phyloP scores from a whole-genome alignment of 1,140 invertebrate genomes.

The Coptotermes formosanus region DNA sequence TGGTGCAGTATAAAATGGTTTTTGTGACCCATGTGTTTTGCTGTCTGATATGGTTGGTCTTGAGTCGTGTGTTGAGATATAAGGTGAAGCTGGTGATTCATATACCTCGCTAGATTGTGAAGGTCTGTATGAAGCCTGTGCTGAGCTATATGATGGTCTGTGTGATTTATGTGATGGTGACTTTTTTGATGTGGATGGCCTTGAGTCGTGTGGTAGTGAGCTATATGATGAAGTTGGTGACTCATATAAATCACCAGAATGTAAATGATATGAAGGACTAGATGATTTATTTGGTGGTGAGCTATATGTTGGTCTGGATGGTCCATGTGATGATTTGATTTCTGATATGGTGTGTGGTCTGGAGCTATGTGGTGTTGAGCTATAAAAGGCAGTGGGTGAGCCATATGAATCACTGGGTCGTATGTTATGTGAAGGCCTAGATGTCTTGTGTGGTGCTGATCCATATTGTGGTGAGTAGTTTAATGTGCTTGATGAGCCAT shows the following conservation, averaged over 20 bases:
- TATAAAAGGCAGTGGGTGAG: neutral
- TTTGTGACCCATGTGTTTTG: neutral
- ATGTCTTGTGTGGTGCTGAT: neutral
- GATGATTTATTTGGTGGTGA: neutral
- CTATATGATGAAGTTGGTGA: neutral
- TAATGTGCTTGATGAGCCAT: neutral
- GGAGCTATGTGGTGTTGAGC: neutral
- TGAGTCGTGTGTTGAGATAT: neutral
- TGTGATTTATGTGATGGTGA: neutral
- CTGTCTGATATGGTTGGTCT: neutral
- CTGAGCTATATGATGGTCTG: neutral
- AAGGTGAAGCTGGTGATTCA: neutral
- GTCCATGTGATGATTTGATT: neutral
- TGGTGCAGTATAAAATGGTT: neutral
- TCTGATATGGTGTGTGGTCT: neutral
- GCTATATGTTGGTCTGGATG: neutral
- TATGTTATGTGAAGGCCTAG: neutral
- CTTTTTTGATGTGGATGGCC: neutral
- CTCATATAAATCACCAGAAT: neutral
- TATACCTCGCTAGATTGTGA: neutral
- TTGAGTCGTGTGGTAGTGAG: neutral
- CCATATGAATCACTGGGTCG: neutral
- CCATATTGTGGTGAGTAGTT: neutral
- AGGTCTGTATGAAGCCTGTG: neutral
- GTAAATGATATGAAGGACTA: neutral